Conservation (phyloP, 2,113 vertebrate genomes). For the Passer montanus region DNA sequence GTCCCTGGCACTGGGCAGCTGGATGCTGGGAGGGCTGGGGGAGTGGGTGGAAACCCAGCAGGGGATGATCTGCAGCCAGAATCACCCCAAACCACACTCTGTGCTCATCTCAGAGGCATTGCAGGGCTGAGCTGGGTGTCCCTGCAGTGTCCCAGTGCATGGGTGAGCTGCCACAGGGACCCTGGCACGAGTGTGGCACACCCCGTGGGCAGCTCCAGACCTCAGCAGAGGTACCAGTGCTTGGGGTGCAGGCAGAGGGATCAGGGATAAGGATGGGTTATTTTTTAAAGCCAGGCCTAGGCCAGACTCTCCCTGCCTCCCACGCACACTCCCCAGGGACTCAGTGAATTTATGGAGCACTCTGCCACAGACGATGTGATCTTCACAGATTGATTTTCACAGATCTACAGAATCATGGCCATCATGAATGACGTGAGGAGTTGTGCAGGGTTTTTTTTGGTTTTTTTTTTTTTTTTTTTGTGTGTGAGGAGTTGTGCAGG, state of each 20-base stretch:
- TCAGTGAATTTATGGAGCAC: neutral
- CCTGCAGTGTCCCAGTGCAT: accelerated
- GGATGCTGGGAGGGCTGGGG: neutral
- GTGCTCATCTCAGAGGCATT: accelerated
- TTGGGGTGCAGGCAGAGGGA: neutral
- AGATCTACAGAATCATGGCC: neutral
- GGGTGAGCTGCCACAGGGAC: accelerated
- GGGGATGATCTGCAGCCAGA: neutral
- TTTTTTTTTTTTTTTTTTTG: neutral
- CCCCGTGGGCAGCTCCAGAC: neutral
- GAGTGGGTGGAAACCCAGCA: neutral
- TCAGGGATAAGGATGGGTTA: neutral
- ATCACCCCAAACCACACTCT: neutral
- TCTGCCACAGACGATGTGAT: neutral
- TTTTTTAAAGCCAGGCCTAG: neutral
- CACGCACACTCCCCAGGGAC: neutral
- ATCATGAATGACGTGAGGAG: neutral
- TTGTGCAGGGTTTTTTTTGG: too few species aligned
- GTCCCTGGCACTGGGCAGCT: neutral
- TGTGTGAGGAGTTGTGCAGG: neutral
- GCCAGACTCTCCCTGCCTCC: neutral
- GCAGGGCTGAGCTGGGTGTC: neutral
- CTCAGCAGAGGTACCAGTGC: neutral
- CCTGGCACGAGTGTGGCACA: accelerated
- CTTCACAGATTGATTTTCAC: slow-evolving; percentile 9